Conservation (phyloP, 2,797 vertebrate species). For the Pseudotriccus pelzelni region DNA sequence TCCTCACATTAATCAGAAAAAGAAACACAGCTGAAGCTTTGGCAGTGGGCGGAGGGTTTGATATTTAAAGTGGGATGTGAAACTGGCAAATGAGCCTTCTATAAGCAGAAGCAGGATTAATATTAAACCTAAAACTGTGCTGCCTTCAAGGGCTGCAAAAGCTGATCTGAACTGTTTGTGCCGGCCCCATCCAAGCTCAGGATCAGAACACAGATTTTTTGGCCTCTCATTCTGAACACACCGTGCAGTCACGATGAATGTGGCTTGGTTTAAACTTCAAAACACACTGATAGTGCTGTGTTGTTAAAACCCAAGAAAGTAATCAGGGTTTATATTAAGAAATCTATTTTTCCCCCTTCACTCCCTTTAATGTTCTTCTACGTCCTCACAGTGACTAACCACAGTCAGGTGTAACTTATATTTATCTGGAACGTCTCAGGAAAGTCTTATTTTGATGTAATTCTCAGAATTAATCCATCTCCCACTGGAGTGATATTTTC, state of each 20-base stretch:
- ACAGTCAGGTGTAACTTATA: not conserved
- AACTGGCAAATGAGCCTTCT: constrained; percentile 16
- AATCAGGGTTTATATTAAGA: not conserved
- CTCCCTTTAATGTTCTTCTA: not conserved
- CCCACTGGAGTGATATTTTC: not conserved
- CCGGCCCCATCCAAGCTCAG: not conserved
- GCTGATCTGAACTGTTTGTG: not conserved
- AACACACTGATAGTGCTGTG: not conserved
- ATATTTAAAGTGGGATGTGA: constrained; percentile 9
- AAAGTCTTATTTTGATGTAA: not conserved
- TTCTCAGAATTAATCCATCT: not conserved
- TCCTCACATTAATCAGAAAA: not conserved
- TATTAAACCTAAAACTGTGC: not conserved
- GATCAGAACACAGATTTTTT: not conserved
- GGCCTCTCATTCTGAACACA: not conserved
- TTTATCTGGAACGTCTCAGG: not conserved
- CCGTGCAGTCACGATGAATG: accelerated
- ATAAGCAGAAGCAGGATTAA: constrained; percentile 11
- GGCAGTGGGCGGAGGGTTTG: constrained; percentile 49
- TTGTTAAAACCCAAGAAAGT: not conserved
- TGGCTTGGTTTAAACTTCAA: not conserved
- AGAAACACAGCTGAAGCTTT: constrained; percentile 61
- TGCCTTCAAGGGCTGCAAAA: not conserved
- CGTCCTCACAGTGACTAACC: not conserved
- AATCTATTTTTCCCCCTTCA: not conserved